These are phyloP conservation scores for Sogatella furcifera DNA, from an alignment of 1,140 invertebrate genomes.

Conservation along the genomic window DNA sequence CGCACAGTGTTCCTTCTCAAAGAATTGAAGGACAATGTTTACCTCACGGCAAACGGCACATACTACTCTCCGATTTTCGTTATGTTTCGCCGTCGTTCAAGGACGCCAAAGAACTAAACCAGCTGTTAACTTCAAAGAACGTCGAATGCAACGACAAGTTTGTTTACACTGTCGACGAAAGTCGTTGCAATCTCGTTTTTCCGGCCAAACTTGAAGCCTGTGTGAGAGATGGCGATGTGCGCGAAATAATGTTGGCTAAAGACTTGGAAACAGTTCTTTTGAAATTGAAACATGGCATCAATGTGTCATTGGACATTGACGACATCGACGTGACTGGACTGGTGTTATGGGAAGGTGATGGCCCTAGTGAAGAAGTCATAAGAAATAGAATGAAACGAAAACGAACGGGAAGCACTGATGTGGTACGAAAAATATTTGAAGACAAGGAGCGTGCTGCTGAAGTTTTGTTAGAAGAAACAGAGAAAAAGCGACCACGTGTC, in stretches of 20 bases:
- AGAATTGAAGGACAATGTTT: slow-evolving; percentile 21
- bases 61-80: slow-evolving; percentile 53
- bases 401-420: slow-evolving; percentile 40
- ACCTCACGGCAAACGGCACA: slow-evolving; percentile 41
- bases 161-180: slow-evolving; percentile 64
- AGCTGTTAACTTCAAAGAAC: slow-evolving; percentile 48
- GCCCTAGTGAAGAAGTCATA: slow-evolving; percentile 44
- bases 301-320: slow-evolving; percentile 55
- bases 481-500: slow-evolving; percentile 30
- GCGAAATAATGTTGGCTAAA: slow-evolving; percentile 61
- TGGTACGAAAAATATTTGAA: slow-evolving; percentile 52
- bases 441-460: slow-evolving; percentile 53
- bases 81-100: slow-evolving; percentile 63
- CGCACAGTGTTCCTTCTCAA: slow-evolving; percentile 42
- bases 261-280: slow-evolving; percentile 60
- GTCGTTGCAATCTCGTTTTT: slow-evolving; percentile 61
- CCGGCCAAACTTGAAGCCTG: slow-evolving; percentile 61
- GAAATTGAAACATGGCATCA: slow-evolving; percentile 56
- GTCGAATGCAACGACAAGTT: slow-evolving; percentile 41
- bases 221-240: slow-evolving; percentile 61
- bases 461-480: slow-evolving; percentile 37
- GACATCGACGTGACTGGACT: slow-evolving; percentile 46
- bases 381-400: slow-evolving; percentile 44
- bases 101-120: slow-evolving; percentile 46
- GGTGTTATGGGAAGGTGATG: slow-evolving; percentile 49